Evolutionary conservation across 2,797 vertebrate genomes (phyloP).

Genomic region (Semaprochilodus insignis): DNA sequence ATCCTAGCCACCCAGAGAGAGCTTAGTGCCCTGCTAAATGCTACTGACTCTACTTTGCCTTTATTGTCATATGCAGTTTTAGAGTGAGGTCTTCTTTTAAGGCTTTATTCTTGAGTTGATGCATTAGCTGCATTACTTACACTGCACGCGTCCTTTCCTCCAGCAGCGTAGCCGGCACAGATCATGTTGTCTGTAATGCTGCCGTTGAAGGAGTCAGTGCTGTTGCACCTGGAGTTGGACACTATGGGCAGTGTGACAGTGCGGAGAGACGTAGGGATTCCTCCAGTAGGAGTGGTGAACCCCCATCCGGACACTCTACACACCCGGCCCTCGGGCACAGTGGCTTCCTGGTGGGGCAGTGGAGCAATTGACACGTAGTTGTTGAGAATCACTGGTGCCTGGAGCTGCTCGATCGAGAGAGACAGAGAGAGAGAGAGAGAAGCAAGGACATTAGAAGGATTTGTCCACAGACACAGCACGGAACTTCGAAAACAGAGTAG

Average conservation of each 20-base stretch:
- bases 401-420: constrained; percentile 70
- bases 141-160: constrained; percentile 84
- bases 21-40: no score
- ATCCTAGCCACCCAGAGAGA: no score
- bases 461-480: no score
- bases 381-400: constrained; percentile 74
- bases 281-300: constrained; percentile 69
- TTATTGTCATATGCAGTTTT: background rate
- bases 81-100: background rate
- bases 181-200: constrained; percentile 83
- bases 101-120: background rate
- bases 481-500: no score
- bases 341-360: constrained; percentile 73
- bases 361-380: constrained; percentile 77
- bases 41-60: no score
- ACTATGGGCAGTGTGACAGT: constrained; percentile 82
- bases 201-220: constrained; percentile 76
- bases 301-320: constrained; percentile 87
- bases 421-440: background rate
- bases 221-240: constrained; percentile 78
- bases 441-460: background rate
- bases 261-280: constrained; percentile 74
- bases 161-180: constrained; percentile 80
- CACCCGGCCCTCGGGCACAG: constrained; percentile 69
- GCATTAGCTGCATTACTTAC: constrained; percentile 61